Percentiles rank a stretch among this genome's conserved stretches.
Conservation (phyloP, 1,140 invertebrate species). For the Hermatobates lingyangjiaoensis region DNA sequence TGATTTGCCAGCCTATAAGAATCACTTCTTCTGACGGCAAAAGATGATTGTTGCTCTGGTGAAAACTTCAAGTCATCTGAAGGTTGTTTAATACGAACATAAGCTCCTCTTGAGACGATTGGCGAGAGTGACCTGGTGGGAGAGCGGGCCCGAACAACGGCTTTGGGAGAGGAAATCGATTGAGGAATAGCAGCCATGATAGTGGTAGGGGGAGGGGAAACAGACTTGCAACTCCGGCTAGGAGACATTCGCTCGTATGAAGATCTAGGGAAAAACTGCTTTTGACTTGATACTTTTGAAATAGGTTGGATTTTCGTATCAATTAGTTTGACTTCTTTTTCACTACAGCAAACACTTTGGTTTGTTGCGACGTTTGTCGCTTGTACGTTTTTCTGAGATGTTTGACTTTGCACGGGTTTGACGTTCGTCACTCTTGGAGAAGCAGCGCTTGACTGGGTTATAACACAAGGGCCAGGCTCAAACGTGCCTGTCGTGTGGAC, state of each 20-base stretch:
- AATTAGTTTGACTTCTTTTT: conserved; percentile 3
- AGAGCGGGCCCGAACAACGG: conserved; percentile 8
- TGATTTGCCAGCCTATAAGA: conserved; percentile 66
- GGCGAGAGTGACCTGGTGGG: conserved; percentile 13
- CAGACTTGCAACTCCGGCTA: not conserved
- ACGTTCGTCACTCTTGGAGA: conserved; percentile 16
- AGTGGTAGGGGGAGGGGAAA: conserved; percentile 10
- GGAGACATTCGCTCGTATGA: not conserved
- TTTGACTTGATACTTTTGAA: conserved; percentile 9
- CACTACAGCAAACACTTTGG: not conserved
- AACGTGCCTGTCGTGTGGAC: conserved; percentile 62
- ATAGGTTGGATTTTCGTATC: conserved; percentile 7
- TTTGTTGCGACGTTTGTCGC: not conserved
- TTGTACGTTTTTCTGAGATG: not conserved
- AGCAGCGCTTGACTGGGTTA: conserved; percentile 16
- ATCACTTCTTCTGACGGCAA: conserved; percentile 52
- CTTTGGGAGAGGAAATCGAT: conserved; percentile 4
- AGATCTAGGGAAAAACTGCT: conserved; percentile 9
- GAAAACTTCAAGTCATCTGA: conserved; percentile 13
- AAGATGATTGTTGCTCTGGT: conserved; percentile 23
- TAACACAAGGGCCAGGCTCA: conserved; percentile 38
- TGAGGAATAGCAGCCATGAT: conserved; percentile 6
- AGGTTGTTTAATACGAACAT: conserved; percentile 17
- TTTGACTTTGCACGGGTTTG: conserved; percentile 15
- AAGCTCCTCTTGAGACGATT: conserved; percentile 15